A percentile compares a stretch with the other conserved stretches of the same genome.
Evolutionary conservation across 2,113 vertebrate genomes (phyloP).

Genomic region (Acrocephalus arundinaceus): DNA sequence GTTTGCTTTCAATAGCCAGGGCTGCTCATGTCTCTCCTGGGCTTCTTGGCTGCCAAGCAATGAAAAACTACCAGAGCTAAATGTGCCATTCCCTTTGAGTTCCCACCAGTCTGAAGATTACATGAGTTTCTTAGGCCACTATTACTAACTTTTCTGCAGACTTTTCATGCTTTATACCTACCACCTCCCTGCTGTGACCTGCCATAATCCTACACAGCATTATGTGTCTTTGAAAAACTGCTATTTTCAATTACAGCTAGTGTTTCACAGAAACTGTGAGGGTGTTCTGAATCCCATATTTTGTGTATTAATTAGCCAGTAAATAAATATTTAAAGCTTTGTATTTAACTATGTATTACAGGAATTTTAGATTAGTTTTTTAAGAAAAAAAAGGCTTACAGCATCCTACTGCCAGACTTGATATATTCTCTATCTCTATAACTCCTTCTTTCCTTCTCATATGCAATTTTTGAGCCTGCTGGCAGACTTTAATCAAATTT

Average conservation of each 20-base stretch:
- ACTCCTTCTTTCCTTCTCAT: neutral
- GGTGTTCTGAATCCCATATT: neutral
- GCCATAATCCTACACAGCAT: neutral
- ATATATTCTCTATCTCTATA: neutral
- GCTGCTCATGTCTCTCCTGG: neutral
- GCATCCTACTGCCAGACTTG: neutral
- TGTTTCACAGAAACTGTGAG: neutral
- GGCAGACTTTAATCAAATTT: neutral
- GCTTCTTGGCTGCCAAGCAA: neutral
- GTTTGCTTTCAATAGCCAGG: neutral
- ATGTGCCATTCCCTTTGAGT: neutral
- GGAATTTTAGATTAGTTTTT: neutral
- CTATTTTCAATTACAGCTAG: neutral
- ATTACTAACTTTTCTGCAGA: neutral
- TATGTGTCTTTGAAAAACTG: neutral
- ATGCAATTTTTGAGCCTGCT: neutral
- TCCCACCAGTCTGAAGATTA: neutral
- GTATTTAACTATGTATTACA: neutral
- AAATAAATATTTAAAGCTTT: neutral
- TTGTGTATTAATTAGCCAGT: neutral
- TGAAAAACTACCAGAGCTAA: slow-evolving; percentile 4
- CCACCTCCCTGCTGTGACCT: neutral
- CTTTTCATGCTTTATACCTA: neutral
- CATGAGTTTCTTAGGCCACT: neutral
- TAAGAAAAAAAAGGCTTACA: neutral